Base-by-base conservation (phyloP, 2,888 invertebrate species). In the Lymantria dispar region DNA sequence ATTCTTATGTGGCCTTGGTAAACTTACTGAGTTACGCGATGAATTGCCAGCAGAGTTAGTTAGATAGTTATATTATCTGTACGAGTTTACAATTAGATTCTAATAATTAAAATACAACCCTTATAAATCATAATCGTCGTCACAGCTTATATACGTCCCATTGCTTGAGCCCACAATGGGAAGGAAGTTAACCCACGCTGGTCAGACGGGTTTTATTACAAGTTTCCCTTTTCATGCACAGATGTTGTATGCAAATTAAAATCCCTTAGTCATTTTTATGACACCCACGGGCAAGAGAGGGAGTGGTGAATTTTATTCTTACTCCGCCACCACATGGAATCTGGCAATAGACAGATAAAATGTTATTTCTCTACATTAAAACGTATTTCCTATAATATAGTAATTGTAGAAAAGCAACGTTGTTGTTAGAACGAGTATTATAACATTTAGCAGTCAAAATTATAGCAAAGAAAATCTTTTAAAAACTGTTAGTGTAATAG, bases 1-100 rank as follows among this genome's bases (percentile, higher is more conserved):
- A 85, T 85, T 84, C 83, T 80, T 62, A 78, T 59, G 56, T 67
- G 84, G 65, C 87, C 87, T 87, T 85, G 82, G 73, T 66, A 62
- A 74, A 75, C 69, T 70, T 76, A 76, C 78, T 53, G 68, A 75
- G 75, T 73, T 75, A 74, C 74, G 69, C 58, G 66, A 68, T 56
- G 50, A 70, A 68, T 68, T 67, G 64, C 56, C 46, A 58, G 53
- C 58, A 33, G 52, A 50, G 56, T 59, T 62, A 64, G 56, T 43
- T 57, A 47, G 47, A 52, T 58, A 48, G 53, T 62, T 60, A 56
- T 58, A 57, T 51, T 60, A 48, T 52, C 50, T 50, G 43, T 47
- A 47, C 22, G 38, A 43, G 31, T 51, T 52, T 36, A 51, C 48
- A 48, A n/a, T 31, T 12, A 39, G 47, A 50, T 49, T 54, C 48